These are phyloP conservation scores for Morpho helenor DNA, from an alignment of 2,888 invertebrate genomes.

Conservation along the genomic window DNA sequence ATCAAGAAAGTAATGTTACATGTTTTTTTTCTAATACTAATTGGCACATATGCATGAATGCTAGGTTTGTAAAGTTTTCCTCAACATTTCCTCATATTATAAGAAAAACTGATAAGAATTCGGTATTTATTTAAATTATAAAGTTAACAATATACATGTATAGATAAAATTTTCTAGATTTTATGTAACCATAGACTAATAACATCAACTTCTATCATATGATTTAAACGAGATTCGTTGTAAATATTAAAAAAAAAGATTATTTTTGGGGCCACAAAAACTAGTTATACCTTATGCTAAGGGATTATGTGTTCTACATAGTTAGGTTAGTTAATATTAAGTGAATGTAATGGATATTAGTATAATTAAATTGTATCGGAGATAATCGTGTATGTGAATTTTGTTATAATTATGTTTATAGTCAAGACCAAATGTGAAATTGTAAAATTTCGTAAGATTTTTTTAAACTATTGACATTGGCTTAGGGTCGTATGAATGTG, in stretches of 20 bases:
- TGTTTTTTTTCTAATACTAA: too few species aligned
- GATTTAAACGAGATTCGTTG: slow-evolving; percentile 4
- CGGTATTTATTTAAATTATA: too few species aligned
- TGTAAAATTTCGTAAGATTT: neutral
- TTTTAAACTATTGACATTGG: neutral
- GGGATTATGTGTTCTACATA: slow-evolving; percentile 24
- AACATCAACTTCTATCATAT: too few species aligned
- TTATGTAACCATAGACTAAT: too few species aligned
- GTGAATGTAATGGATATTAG: neutral
- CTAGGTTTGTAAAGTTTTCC: too few species aligned
- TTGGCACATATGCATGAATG: too few species aligned
- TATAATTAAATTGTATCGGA: slow-evolving; percentile 7
- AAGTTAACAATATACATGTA: too few species aligned
- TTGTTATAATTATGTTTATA: slow-evolving; percentile 5
- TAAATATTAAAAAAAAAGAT: slow-evolving; percentile 16
- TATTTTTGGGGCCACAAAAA: slow-evolving; percentile 24
- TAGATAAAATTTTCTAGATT: too few species aligned
- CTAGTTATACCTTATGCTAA: slow-evolving; percentile 21
- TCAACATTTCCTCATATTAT: too few species aligned
- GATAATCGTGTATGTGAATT: slow-evolving; percentile 2
- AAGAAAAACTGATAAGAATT: too few species aligned
- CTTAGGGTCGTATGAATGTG: slow-evolving; percentile 12
- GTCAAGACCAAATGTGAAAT: slow-evolving; percentile 22
- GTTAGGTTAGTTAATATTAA: slow-evolving; percentile 5
- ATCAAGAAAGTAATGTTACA: too few species aligned